Percentiles rank a stretch among this genome's conserved stretches.
phyloP scores from a whole-genome alignment of 2,797 vertebrate species.

The Enteromius argenteus region DNA sequence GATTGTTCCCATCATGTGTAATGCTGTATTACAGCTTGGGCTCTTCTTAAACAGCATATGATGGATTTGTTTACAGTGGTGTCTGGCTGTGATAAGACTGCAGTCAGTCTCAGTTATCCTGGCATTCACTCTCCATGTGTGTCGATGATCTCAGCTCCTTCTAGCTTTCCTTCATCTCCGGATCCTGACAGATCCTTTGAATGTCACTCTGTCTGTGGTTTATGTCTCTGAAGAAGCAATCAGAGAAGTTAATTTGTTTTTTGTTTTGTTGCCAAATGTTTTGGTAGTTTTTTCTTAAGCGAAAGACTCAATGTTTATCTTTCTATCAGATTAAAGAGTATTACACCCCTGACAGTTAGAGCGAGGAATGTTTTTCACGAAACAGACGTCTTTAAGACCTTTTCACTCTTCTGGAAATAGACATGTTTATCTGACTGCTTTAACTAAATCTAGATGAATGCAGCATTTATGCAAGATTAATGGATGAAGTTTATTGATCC shows the following conservation, averaged over 20 bases:
- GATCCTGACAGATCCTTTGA: conserved; percentile 11
- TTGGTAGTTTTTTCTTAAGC: conserved; percentile 3
- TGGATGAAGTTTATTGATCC: conserved; percentile 41
- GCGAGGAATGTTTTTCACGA: conserved; percentile 27
- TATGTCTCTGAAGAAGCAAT: conserved; percentile 21
- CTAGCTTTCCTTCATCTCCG: conserved; percentile 25
- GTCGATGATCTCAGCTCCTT: conserved; percentile 36
- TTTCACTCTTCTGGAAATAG: conserved; percentile 31
- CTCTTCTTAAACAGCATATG: conserved; percentile 43
- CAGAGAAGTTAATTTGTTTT: conserved; percentile 22
- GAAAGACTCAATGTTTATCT: conserved; percentile 26
- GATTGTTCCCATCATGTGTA: conserved; percentile 42
- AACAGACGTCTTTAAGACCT: conserved; percentile 20
- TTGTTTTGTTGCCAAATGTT: conserved; percentile 26
- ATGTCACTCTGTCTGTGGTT: conserved; percentile 32
- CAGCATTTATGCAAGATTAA: conserved; percentile 34
- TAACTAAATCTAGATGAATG: conserved; percentile 30
- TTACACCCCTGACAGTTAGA: conserved; percentile 17
- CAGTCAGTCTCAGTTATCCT: conserved; percentile 45
- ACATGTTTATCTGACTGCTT: conserved; percentile 35
- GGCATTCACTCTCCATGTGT: conserved; percentile 39
- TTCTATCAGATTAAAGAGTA: conserved; percentile 32
- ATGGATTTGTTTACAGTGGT: conserved; percentile 58
- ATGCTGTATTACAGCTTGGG: conserved; percentile 4
- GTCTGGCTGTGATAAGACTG: conserved; percentile 45